Evolutionary conservation across 1,140 invertebrate genomes (phyloP), one percentile per base, ranked within the genome.

Genomic region (Bradynema listronoti): DNA sequence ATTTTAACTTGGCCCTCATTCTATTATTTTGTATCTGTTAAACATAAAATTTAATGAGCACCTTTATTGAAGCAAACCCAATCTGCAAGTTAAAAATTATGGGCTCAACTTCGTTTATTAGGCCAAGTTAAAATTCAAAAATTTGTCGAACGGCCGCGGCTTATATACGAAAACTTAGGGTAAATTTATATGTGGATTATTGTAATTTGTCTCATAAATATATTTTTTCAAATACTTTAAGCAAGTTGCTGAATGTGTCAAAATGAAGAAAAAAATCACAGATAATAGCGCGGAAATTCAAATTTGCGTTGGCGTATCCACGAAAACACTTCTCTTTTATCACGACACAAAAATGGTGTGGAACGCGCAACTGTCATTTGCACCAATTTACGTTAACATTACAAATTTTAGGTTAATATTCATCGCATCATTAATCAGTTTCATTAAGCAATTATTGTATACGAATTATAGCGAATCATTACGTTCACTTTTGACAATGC

Each of bases 321-420:
- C 66, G 22, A 72, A 72, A 43, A 69, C 67, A 4, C 25, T 69
- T 5, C 39, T 69, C 14, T 69, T 69, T 50, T 69, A 65, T 56
- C 45, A 58, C 4, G 67, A 69, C 41, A 60, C 52, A 9, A 58
- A 43, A 33, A 33, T 69, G 19, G 43, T 69, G 33, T 69, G 67
- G 67, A 42, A 52, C 39, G 68, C 63, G 6, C 67, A 69, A 68
- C 30, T 69, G 45, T 25, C 49, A 22, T 72, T 69, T 54, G 56
- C 54, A 9, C 57, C 67, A 14, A 43, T 57, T 27, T 43, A 24
- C 19, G 53, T 61, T 24, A 65, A 25, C 19, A 56, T 61, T 4
- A 41, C 51, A 25, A 71, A 43, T 11, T 69, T 66, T 54, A 54
- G 36, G 63, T 68, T n/a, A n/a, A 39, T 39, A 39, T 14, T 19